A percentile compares a stretch with the other conserved stretches of the same genome.
Evolutionary conservation across 2,797 vertebrate species (phyloP).

Genomic region (Todus mexicanus): DNA sequence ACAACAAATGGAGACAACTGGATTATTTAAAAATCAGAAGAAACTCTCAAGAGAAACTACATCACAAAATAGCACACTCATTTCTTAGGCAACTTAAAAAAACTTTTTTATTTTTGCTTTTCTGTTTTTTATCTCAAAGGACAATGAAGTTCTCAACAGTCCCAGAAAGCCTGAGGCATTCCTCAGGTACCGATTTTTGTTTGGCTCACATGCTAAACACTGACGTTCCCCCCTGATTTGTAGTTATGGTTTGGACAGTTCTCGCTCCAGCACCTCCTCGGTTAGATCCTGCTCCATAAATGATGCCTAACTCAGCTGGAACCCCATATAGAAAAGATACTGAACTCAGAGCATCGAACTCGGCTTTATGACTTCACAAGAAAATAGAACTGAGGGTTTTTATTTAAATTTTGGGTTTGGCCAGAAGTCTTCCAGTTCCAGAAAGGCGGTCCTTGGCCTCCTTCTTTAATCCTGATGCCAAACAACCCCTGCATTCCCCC

Average conservation of each 20-base stretch:
- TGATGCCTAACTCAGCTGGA: background rate
- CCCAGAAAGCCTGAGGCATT: background rate
- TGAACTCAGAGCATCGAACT: background rate
- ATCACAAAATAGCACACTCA: background rate
- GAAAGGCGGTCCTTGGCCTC: background rate
- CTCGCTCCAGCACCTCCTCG: rapidly evolving
- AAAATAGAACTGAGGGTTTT: background rate
- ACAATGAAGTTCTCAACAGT: background rate
- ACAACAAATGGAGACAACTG: background rate
- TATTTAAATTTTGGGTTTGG: background rate
- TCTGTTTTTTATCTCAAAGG: background rate
- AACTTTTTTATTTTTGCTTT: background rate
- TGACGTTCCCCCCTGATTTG: background rate
- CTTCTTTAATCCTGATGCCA: background rate
- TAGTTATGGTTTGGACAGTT: background rate
- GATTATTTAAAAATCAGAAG: background rate
- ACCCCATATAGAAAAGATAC: background rate
- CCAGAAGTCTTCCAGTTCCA: background rate
- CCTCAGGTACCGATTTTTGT: background rate
- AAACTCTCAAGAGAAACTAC: background rate
- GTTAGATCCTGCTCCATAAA: background rate
- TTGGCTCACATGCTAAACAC: background rate
- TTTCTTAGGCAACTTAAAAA: background rate
- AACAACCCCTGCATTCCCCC: rapidly evolving
- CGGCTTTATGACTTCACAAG: background rate